phyloP scores from a whole-genome alignment of 2,797 vertebrate species.

The Esox masquinongy region DNA sequence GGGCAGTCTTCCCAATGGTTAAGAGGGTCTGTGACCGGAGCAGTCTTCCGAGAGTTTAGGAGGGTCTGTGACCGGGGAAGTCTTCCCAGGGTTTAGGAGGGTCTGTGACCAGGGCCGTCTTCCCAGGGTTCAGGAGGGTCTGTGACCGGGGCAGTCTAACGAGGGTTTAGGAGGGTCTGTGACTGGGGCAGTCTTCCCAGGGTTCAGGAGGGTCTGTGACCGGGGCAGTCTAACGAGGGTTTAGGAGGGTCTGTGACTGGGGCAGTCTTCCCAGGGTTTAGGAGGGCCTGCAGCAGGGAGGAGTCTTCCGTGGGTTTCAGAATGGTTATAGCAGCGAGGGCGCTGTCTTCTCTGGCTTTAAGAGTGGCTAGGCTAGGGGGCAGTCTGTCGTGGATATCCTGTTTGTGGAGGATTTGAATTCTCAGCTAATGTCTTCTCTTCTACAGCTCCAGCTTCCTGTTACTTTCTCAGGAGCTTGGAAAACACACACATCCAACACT shows the following conservation, averaged over 20 bases:
- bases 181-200: constrained; percentile 32
- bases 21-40: too few species aligned
- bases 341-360: constrained; percentile 22
- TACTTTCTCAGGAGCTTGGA: constrained; percentile 20
- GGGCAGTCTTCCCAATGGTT: too few species aligned
- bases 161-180: too few species aligned
- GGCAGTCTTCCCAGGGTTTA: constrained; percentile 23
- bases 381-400: constrained; percentile 54
- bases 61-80: constrained; percentile 23
- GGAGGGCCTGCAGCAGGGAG: constrained; percentile 25
- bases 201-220: too few species aligned
- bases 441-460: constrained; percentile 29
- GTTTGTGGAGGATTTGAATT: constrained; percentile 51
- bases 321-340: too few species aligned
- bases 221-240: too few species aligned
- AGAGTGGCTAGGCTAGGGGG: constrained; percentile 28
- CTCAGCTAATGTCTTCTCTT: constrained; percentile 44
- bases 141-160: too few species aligned
- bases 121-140: too few species aligned
- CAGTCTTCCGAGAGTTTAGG: constrained; percentile 22
- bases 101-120: too few species aligned
- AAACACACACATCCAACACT: constrained; percentile 29
- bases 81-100: constrained; percentile 28
- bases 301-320: constrained; percentile 46
- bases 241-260: too few species aligned